A percentile compares a stretch with the other conserved stretches of the same genome.
These are phyloP conservation scores for Harmothoe impar DNA, from an alignment of 2,888 invertebrate genomes.

Conservation along the genomic window DNA sequence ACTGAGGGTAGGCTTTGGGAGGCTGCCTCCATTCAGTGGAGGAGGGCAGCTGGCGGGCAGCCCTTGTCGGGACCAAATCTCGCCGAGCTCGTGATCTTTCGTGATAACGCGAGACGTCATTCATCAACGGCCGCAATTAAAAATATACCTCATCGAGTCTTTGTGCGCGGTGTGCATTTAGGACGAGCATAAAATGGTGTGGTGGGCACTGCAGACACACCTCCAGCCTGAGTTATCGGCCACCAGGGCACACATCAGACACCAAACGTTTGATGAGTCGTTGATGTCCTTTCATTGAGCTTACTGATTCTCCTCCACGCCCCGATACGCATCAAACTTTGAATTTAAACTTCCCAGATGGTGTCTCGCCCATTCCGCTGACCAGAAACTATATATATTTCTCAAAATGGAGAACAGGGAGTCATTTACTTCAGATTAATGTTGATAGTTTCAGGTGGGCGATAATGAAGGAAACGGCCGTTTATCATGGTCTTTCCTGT, in stretches of 20 bases:
- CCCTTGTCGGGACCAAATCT: conserved; percentile 53
- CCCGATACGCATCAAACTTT: background rate
- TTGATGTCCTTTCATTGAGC: conserved; percentile 44
- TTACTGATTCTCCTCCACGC: background rate
- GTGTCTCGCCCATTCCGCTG: background rate
- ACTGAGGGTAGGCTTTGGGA: conserved; percentile 16
- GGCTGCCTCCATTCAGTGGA: conserved; percentile 7
- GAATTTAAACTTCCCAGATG: conserved; percentile 19
- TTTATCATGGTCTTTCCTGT: conserved; percentile 21
- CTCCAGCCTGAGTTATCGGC: conserved; percentile 5
- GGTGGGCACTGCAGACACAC: conserved; percentile 19
- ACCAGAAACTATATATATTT: background rate
- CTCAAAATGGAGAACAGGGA: background rate
- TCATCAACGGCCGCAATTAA: conserved; percentile 52
- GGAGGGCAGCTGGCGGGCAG: conserved; percentile 19
- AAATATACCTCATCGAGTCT: conserved; percentile 56
- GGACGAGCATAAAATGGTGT: background rate
- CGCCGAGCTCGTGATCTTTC: conserved; percentile 26
- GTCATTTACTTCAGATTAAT: conserved; percentile 34
- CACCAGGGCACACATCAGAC: conserved; percentile 31
- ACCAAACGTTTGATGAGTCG: conserved; percentile 32
- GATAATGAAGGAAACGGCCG: conserved; percentile 19
- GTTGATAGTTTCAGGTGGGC: background rate
- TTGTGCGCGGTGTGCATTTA: conserved; percentile 37
- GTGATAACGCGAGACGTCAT: conserved; percentile 61